Conservation (phyloP, 1,140 invertebrate species). For the Caenorhabditis briggsae region DNA sequence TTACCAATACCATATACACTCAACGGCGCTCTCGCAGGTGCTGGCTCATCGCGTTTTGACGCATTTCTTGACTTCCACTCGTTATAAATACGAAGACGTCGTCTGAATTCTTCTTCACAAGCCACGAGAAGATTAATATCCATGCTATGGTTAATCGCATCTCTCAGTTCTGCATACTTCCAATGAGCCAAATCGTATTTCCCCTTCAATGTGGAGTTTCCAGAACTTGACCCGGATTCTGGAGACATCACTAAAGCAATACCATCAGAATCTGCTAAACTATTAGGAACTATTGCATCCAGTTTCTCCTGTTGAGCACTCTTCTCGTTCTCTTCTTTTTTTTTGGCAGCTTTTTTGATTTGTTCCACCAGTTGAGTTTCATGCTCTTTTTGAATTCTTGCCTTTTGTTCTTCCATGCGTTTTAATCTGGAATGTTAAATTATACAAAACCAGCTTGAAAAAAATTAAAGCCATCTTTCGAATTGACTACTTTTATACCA, state of each 20-base stretch:
- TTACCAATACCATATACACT: not conserved
- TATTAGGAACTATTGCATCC: constrained; percentile 91
- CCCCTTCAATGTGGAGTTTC: constrained; percentile 79
- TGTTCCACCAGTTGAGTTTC: not conserved
- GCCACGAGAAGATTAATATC: constrained; percentile 85
- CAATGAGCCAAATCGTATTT: constrained; percentile 95
- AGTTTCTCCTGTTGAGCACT: constrained; percentile 85
- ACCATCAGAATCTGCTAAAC: constrained; percentile 82
- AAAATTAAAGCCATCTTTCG: too few species aligned
- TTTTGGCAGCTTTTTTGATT: constrained; percentile 76
- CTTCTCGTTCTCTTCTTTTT: constrained; percentile 78
- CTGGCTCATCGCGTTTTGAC: not conserved
- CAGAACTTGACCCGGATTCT: constrained; percentile 80
- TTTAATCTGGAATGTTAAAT: not conserved
- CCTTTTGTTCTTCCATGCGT: not conserved
- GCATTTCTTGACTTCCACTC: constrained; percentile 90
- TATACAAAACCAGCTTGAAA: too few species aligned
- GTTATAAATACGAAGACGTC: constrained; percentile 96
- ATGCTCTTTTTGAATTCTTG: not conserved
- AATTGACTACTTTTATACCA: too few species aligned
- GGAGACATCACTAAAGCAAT: constrained; percentile 57
- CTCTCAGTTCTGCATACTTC: constrained; percentile 96
- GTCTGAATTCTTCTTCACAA: constrained; percentile 95
- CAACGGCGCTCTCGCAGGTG: not conserved
- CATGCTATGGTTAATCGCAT: constrained; percentile 97